Conservation (phyloP, 2,113 vertebrate genomes). For the Cercopithecus mona region DNA sequence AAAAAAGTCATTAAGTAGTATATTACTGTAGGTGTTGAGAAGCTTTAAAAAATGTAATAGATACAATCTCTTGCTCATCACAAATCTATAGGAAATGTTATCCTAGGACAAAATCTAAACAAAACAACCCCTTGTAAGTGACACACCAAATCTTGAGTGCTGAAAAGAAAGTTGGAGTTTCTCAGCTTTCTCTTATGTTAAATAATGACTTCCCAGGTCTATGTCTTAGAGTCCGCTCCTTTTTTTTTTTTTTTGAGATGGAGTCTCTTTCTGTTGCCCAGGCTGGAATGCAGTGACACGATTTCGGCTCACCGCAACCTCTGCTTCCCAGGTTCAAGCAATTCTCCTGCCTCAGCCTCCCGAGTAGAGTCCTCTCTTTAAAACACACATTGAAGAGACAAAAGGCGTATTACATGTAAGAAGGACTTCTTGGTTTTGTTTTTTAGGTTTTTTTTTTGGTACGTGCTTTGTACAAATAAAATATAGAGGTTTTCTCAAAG, state of each 20-base stretch:
- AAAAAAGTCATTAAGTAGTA: not conserved
- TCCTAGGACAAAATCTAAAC: not conserved
- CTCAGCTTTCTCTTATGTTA: not conserved
- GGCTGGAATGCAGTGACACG: no score
- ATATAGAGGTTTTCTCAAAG: not conserved
- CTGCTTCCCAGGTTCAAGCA: no score
- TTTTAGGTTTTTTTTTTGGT: not conserved
- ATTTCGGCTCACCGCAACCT: no score
- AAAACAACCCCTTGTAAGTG: not conserved
- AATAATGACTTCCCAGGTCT: not conserved
- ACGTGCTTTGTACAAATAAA: not conserved
- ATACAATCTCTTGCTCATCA: not conserved
- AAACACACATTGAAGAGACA: not conserved
- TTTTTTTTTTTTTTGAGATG: not conserved
- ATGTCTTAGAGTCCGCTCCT: not conserved
- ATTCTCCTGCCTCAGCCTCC: no score
- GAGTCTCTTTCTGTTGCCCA: no score
- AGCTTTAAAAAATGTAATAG: not conserved
- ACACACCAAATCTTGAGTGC: not conserved
- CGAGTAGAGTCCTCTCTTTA: not conserved
- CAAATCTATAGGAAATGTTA: constrained; percentile 18
- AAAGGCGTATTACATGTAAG: not conserved
- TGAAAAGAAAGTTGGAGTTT: not conserved
- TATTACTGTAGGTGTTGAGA: not conserved
- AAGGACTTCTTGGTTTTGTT: not conserved